Percentiles rank a stretch among this genome's conserved stretches.
Evolutionary conservation across 2,888 invertebrate genomes (phyloP).

Genomic region (Geophilus truncorum): DNA sequence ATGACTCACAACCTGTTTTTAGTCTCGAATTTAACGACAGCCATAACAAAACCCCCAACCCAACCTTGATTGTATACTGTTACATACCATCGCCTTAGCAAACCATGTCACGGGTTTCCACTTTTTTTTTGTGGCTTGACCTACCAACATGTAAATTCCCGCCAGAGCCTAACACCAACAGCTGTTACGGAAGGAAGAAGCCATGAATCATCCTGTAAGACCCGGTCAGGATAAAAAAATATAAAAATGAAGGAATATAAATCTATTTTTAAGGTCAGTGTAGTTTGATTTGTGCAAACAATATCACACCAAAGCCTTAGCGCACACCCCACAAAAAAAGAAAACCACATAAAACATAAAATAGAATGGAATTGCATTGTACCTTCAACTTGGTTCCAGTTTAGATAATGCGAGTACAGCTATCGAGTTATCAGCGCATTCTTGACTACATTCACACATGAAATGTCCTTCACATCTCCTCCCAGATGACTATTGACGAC

Average conservation of each 20-base stretch:
- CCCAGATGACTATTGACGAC: background rate
- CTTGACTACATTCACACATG: background rate
- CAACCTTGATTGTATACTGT: background rate
- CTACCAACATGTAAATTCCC: background rate
- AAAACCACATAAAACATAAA: background rate
- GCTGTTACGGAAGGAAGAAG: background rate
- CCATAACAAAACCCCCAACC: background rate
- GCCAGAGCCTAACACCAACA: background rate
- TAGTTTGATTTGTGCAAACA: background rate
- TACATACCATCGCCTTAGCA: background rate
- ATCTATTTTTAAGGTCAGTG: background rate
- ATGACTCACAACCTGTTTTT: background rate
- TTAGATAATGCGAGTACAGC: no score
- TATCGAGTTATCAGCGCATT: background rate
- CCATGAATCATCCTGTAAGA: background rate
- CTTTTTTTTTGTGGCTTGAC: background rate
- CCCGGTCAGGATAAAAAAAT: background rate
- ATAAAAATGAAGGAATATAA: background rate
- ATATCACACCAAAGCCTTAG: background rate
- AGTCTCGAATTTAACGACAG: background rate
- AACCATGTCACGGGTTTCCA: background rate
- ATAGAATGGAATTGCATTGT: background rate
- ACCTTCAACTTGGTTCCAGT: background rate
- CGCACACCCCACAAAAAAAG: background rate
- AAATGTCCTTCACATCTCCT: background rate